A percentile compares a stretch with the other conserved stretches of the same genome.
Conservation (phyloP, 2,888 invertebrate species). For the Ctena decussata region DNA sequence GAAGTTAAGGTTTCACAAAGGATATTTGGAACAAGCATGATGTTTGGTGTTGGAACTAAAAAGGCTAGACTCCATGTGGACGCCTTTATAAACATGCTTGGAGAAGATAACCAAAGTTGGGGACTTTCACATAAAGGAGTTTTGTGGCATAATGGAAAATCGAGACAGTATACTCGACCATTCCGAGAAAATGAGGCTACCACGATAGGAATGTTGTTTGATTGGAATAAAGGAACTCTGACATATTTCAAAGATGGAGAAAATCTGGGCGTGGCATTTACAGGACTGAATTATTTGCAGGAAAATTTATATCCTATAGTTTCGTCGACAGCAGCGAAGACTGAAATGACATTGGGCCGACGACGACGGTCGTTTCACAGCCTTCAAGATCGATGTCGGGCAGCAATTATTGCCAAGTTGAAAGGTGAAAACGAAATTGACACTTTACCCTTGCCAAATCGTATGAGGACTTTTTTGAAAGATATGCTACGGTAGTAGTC, state of each 20-base stretch:
- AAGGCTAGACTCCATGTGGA: constrained; percentile 90
- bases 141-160: constrained; percentile 91
- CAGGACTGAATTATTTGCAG: constrained; percentile 89
- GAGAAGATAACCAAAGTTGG: constrained; percentile 91
- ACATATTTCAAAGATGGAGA: constrained; percentile 92
- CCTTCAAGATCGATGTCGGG: constrained; percentile 90
- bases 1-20: constrained; percentile 90
- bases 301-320: constrained; percentile 91
- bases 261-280: constrained; percentile 91
- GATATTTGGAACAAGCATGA: constrained; percentile 92
- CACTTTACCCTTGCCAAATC: constrained; percentile 89
- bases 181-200: constrained; percentile 91
- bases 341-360: constrained; percentile 90
- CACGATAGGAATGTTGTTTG: constrained; percentile 91
- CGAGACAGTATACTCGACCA: constrained; percentile 90
- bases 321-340: constrained; percentile 92
- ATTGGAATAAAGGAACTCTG: constrained; percentile 90
- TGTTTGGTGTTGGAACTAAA: constrained; percentile 91
- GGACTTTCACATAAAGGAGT: constrained; percentile 92
- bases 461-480: constrained; percentile 87
- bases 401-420: constrained; percentile 89
- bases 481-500: constrained; percentile 56
- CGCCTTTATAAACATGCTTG: constrained; percentile 91
- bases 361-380: constrained; percentile 90
- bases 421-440: constrained; percentile 88